Evolutionary conservation across 2,797 vertebrate species (phyloP), one percentile per base, ranked within the genome.

Genomic region (Typhlichthys subterraneus): DNA sequence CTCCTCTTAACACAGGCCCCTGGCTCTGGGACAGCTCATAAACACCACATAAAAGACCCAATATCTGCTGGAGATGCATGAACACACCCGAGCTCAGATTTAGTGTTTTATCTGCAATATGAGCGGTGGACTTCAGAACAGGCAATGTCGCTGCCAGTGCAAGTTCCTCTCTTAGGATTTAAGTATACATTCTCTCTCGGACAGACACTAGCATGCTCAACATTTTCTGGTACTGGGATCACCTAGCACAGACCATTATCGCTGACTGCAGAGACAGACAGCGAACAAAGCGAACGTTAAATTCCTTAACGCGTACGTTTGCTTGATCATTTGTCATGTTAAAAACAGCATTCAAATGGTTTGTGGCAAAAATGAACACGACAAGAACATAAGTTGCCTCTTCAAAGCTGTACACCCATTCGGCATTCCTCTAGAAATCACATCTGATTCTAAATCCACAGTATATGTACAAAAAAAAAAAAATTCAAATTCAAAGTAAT

Each of bases 91-190:
- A 80, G 79, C 77, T 52, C 46, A 77, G 74, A 82, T 87, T 88
- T 83, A 83, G 73, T 80, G 80, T 73, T 87, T 87, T 76, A 84
- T 78, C 83, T 85, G 72, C 77, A 83, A 83, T 82, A 75, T 79
- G 73, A 85, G 82, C 72, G 76, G 70, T 49, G 11, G 65, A 80
- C 77, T 70, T 84, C 77, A 77, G 84, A 84, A 71, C 75, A 38
- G 4, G 77, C 79, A 83, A 75, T 59, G 69, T 79, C 77, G 54
- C 69, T 87, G 75, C 67, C 63, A 33, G 67, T 45, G 57, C 63
- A 74, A 68, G 11, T 77, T 65, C 23, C 74, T 77, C 64, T 69
- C 69, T 74, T 58, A 69, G 61, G 78, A 73, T 86, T 83, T 70
- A 80, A 85, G 76, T 71, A 58, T 87, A 83, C 82, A 86, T 86